Percentiles rank a stretch among this genome's conserved stretches.
Conservation (phyloP, 2,113 vertebrate species). For the Beaufortia kweichowensis region DNA sequence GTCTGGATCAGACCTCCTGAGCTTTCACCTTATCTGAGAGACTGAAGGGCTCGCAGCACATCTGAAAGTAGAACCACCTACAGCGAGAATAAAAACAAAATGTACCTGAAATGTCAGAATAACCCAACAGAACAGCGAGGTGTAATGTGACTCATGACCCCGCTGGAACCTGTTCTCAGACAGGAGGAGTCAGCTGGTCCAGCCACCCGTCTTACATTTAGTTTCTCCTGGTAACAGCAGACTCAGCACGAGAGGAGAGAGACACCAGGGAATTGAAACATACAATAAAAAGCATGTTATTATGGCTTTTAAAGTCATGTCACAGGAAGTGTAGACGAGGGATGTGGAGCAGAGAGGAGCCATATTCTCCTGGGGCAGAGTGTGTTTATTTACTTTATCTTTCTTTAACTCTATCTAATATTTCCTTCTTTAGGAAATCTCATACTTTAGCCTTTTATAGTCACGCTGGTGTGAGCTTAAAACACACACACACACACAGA, state of each 20-base stretch:
- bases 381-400: neutral
- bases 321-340: neutral
- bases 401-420: neutral
- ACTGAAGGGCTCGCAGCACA: neutral
- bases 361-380: neutral
- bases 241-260: constrained; percentile 1
- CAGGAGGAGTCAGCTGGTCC: neutral
- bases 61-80: constrained; percentile 2
- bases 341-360: neutral
- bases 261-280: neutral
- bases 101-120: constrained; percentile 18
- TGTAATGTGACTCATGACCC: neutral
- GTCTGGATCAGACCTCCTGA: neutral
- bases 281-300: constrained; percentile 5
- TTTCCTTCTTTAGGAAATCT: neutral
- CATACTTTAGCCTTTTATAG: neutral
- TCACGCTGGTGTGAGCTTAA: constrained; percentile 1
- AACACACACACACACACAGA: neutral
- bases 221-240: neutral
- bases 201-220: neutral
- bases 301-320: constrained; percentile 1
- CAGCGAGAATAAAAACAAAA: neutral
- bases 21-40: neutral
- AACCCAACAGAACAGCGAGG: constrained; percentile 6
- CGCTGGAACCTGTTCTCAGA: neutral